Conservation (phyloP, 2,113 vertebrate genomes). For the Zosterops japonicus region DNA sequence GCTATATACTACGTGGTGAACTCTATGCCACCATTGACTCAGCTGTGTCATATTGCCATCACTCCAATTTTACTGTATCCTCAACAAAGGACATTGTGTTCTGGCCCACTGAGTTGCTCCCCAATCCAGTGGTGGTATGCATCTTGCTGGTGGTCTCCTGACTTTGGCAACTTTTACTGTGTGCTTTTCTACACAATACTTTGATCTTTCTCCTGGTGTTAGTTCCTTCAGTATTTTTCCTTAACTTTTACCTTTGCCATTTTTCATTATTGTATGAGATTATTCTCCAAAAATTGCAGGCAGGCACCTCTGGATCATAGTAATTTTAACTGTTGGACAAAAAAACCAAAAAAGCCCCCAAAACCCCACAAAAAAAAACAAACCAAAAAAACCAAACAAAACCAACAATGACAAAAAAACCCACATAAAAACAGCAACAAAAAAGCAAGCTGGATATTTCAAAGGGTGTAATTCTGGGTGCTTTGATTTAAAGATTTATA, state of each 20-base stretch:
- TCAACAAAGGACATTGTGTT: not conserved
- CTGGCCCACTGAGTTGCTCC: not conserved
- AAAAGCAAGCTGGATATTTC: not conserved
- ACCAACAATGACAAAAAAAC: too few species aligned
- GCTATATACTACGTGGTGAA: not conserved
- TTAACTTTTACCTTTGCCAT: not conserved
- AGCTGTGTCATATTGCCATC: not conserved
- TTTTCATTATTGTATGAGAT: not conserved
- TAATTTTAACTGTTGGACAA: not conserved
- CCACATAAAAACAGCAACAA: too few species aligned
- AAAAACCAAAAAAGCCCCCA: not conserved
- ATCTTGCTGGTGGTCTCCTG: not conserved
- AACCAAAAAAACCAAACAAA: too few species aligned
- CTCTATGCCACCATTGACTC: not conserved
- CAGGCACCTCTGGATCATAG: not conserved
- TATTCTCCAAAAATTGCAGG: not conserved
- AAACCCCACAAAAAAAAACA: too few species aligned
- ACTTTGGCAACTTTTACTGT: not conserved
- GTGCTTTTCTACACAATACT: not conserved
- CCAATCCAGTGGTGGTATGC: not conserved
- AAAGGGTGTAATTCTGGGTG: not conserved
- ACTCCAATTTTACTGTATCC: not conserved
- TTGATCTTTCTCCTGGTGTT: not conserved
- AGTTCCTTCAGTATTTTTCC: not conserved
- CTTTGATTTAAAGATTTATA: not conserved